These are phyloP conservation scores for Columba guinea DNA, from an alignment of 2,797 vertebrate species.

Conservation along the genomic window DNA sequence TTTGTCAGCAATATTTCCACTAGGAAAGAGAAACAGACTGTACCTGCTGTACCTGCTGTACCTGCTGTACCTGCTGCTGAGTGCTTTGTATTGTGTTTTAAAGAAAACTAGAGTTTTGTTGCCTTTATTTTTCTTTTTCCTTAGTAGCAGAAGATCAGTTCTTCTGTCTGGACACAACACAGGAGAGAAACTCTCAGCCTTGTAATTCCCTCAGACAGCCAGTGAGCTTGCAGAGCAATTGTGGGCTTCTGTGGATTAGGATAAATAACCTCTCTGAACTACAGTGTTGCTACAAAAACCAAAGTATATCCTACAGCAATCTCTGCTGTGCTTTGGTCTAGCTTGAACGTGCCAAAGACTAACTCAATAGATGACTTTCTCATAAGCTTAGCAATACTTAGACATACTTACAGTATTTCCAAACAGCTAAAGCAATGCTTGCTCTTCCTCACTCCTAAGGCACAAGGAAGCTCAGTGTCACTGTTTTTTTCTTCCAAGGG, in stretches of 20 bases:
- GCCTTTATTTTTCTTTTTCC: not conserved
- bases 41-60: not conserved
- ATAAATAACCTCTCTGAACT: conserved; percentile 34
- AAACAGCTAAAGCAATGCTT: not conserved
- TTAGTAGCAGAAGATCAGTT: not conserved
- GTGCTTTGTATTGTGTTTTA: not conserved
- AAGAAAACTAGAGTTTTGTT: not conserved
- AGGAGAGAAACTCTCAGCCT: not conserved
- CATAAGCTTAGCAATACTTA: not conserved
- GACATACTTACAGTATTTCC: not conserved
- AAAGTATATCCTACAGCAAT: conserved; percentile 34
- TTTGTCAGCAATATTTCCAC: conserved; percentile 6
- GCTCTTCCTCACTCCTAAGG: not conserved
- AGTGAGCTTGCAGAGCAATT: conserved; percentile 46
- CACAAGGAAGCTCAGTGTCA: not conserved
- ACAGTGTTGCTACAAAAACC: not conserved
- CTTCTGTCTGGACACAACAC: not conserved
- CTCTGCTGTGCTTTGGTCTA: conserved; percentile 34
- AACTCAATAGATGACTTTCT: not conserved
- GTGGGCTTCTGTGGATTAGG: conserved; percentile 43
- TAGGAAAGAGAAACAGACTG: not conserved
- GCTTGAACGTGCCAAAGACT: not conserved
- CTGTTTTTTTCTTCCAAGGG: not conserved
- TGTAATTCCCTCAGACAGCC: conserved; percentile 25
- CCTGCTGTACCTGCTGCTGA: not conserved